Conservation (phyloP, 2,113 vertebrate species). For the Elanoides forficatus region DNA sequence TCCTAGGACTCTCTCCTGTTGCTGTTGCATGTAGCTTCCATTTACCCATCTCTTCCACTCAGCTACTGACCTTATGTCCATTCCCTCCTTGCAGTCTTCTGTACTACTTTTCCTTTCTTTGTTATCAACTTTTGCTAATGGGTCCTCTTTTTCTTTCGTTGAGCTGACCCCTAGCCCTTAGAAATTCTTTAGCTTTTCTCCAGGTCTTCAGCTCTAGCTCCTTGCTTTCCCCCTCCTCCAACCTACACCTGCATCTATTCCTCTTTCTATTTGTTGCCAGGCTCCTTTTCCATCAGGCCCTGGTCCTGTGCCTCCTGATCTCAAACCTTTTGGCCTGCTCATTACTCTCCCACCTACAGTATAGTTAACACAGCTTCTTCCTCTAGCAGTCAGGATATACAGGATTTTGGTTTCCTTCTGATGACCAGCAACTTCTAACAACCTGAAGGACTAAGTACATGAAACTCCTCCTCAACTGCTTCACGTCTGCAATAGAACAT, state of each 20-base stretch:
- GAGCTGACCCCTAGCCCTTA: not conserved
- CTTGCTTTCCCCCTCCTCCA: not conserved
- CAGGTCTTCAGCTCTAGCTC: not conserved
- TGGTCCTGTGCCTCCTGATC: not conserved
- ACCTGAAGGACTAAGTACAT: not conserved
- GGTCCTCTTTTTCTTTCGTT: not conserved
- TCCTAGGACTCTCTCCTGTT: not conserved
- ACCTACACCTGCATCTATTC: rapidly evolving
- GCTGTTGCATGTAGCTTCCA: not conserved
- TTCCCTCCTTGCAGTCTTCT: not conserved
- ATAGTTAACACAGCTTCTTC: not conserved
- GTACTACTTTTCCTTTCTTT: not conserved
- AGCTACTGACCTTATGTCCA: not conserved
- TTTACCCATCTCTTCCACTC: not conserved
- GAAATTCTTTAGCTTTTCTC: not conserved
- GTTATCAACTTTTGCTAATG: not conserved
- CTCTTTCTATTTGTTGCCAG: not conserved
- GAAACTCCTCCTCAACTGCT: not conserved
- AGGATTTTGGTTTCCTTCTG: not conserved
- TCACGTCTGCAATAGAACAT: not conserved
- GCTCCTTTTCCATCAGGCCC: not conserved
- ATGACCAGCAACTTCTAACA: not conserved
- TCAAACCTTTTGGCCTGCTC: not conserved
- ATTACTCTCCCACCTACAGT: not conserved
- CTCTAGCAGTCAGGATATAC: not conserved